Evolutionary conservation across 2,888 invertebrate species (phyloP), one percentile per base, ranked within the genome.

Genomic region (Coenonympha glycerion): DNA sequence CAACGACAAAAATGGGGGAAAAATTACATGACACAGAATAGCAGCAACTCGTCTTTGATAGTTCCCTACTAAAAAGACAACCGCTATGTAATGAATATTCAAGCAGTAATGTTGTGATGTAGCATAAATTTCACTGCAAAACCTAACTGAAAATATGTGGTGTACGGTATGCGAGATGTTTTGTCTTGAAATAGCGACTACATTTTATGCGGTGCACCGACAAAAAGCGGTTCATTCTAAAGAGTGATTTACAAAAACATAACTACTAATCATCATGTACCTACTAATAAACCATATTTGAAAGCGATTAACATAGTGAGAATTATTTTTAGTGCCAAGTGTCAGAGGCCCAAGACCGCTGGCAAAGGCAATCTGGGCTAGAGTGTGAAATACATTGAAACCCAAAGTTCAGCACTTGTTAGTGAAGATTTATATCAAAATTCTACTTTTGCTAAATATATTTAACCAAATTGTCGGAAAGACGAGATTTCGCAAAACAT

Each of bases 11-110:
- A n/a, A n/a, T n/a, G n/a, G n/a, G n/a, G n/a, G n/a, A n/a, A n/a
- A n/a, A n/a, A n/a, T n/a, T n/a, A n/a, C n/a, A n/a, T n/a, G n/a
- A n/a, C n/a, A n/a, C 3, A 26, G 6, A 31, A 33, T 6, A 33
- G 11, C n/a, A n/a, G n/a, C 4, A 30, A 40, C 9, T 26, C 28
- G 21, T 44, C 49, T 44, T 19, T 22, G 19, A 49, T 45, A 49
- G 28, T 18, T 13, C 16, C 6, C 45, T 47, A 49, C 45, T 53
- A 60, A 59, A 63, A 61, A 58, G 60, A 57, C 56, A 51, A 54
- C 59, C 59, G 58, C 56, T 61, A 68, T 64, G 64, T 65, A 64
- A 77, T 77, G 76, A 77, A 77, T 77, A 77, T 77, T 76, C 77
- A 77, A 60, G 58, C 63, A 60, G 42, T 56, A 59, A 69, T 69